A percentile compares a stretch with the other conserved stretches of the same genome.
Conservation (phyloP, 2,797 vertebrate species). For the Paramormyrops hopkinsi region DNA sequence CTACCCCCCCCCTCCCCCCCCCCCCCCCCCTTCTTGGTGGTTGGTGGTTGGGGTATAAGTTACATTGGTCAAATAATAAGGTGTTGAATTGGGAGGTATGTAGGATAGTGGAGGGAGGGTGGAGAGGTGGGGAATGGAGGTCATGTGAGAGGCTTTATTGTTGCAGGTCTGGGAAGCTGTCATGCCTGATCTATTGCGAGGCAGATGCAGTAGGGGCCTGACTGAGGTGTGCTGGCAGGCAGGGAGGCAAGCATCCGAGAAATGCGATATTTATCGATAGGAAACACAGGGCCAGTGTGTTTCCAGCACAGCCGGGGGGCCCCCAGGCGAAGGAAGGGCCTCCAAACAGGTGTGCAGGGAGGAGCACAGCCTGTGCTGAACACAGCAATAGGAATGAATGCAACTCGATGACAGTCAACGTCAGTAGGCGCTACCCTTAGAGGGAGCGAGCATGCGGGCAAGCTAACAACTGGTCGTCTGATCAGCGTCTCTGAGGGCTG, state of each 20-base stretch:
- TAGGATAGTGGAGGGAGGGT: accelerated
- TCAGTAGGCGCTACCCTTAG: constrained; percentile 5
- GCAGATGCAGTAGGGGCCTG: constrained; percentile 43
- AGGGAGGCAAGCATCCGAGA: constrained; percentile 56
- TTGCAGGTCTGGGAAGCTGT: constrained; percentile 35
- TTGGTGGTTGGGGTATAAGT: too few species aligned
- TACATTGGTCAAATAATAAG: too few species aligned
- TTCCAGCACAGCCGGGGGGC: constrained; percentile 40
- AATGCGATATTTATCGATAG: constrained; percentile 67
- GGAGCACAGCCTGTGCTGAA: constrained; percentile 24
- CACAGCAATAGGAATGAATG: constrained; percentile 8
- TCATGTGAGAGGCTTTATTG: constrained; percentile 37
- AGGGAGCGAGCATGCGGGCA: constrained; percentile 17
- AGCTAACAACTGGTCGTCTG: constrained; percentile 34
- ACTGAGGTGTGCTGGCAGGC: constrained; percentile 25
- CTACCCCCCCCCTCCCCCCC: too few species aligned
- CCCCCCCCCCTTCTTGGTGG: too few species aligned
- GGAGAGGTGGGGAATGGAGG: neutral
- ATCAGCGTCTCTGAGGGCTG: neutral
- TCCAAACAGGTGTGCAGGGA: constrained; percentile 60
- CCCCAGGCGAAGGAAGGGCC: constrained; percentile 41
- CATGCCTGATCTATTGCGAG: constrained; percentile 52
- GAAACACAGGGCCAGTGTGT: constrained; percentile 63
- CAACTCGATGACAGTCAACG: constrained; percentile 8
- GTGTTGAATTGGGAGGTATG: too few species aligned